Base-by-base conservation (phyloP, 2,888 invertebrate genomes). In the Oscheius sp. region DNA sequence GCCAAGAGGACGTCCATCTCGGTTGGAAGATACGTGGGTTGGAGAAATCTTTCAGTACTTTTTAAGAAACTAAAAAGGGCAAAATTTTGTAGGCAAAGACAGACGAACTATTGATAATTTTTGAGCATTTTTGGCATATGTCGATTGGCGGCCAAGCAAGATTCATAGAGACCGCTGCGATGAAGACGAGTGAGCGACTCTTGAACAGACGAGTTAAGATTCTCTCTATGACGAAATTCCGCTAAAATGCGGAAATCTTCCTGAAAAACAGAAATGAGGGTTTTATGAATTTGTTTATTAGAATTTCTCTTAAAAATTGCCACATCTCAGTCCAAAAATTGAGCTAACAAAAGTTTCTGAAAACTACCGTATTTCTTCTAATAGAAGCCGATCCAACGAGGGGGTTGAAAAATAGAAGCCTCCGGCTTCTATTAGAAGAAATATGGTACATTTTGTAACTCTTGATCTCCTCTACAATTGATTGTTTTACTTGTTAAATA, bases 1-100 rank as follows among this genome's bases (percentile, higher is more conserved):
- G 72, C 48, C 34, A 67, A 34, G 45, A 77, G 45, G 15, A 80
- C 68, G 39, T 80, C 80, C 2, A 45, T n/a, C n/a, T 80, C 80
- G 0, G 72, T 72, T 0, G 79, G 78, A 17, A 67, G n/a, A 61
- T 67, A 80, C 8, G 46, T 53, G 0, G 48, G 15, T 0, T 17
- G 23, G 45, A 80, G 39, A 20, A 79, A 75, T 8, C 74, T 65
- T 2, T 71, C 72, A 0, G 72, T 68, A 34, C 71, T 55, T 33
- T 52, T 37, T 8, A 77, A 46, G 25, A 74, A 69, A 52, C 74
- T 75, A 66, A 65, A 74, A 71, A 23, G 20, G 15, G 6, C 48
- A 45, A 10, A 20, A 6, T 20, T 17, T 31, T 45, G n/a, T n/a
- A n/a, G n/a, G n/a, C n/a, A n/a, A n/a, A n/a, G n/a, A n/a, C n/a